Conservation (phyloP, 2,797 vertebrate species). For the Betta splendens region DNA sequence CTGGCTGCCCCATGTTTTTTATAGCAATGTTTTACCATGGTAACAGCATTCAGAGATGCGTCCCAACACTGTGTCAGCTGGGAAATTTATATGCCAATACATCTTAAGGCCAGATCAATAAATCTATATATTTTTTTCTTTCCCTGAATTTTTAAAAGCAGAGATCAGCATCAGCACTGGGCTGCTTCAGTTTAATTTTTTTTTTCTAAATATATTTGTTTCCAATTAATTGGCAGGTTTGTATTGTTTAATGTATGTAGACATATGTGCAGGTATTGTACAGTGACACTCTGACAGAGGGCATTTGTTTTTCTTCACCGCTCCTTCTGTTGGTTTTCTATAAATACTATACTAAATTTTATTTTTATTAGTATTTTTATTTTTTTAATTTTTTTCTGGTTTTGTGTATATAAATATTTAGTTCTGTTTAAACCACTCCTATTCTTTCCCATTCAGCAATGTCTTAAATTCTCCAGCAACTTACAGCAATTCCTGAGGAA, state of each 20-base stretch:
- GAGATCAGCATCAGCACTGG: background rate
- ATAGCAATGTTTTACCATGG: conserved; percentile 67
- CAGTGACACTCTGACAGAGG: background rate
- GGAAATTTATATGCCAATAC: conserved; percentile 32
- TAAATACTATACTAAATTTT: no score
- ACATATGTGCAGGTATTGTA: background rate
- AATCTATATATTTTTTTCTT: conserved; percentile 10
- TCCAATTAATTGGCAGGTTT: background rate
- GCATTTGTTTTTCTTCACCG: no score
- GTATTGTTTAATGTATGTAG: background rate
- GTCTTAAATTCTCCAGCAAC: no score
- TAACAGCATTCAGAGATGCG: conserved; percentile 67
- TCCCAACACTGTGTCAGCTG: conserved; percentile 46
- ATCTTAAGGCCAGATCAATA: conserved; percentile 35
- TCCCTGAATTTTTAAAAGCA: background rate
- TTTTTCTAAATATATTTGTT: background rate
- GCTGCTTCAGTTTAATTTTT: conserved; percentile 23
- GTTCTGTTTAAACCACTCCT: no score
- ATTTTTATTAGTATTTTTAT: no score
- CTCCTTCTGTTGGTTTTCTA: background rate
- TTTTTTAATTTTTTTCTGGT: no score
- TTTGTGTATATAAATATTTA: no score
- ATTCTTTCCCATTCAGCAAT: no score
- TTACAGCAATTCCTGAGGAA: no score
- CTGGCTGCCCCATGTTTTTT: conserved; percentile 68